Conservation (phyloP, 2,888 invertebrate species). For the Nebria salina region DNA sequence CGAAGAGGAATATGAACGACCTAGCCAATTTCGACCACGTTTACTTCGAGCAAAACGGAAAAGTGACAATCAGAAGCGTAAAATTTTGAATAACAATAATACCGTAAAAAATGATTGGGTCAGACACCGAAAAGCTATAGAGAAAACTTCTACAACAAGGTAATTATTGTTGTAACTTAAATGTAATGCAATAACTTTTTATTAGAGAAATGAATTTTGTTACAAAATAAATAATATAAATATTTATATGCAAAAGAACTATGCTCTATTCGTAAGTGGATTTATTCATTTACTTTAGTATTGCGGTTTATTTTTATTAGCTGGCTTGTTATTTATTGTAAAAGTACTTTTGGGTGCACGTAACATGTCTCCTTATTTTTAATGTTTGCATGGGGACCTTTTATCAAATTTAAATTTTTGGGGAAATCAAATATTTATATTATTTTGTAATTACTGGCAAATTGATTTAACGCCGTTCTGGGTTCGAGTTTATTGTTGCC, state of each 20-base stretch:
- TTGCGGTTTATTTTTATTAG: slow-evolving; percentile 39
- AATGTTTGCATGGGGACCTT: neutral
- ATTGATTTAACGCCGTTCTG: neutral
- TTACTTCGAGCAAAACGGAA: slow-evolving; percentile 55
- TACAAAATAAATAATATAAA: slow-evolving; percentile 33
- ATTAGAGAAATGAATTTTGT: slow-evolving; percentile 36
- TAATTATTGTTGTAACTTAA: slow-evolving; percentile 46
- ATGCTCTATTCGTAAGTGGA: slow-evolving; percentile 38
- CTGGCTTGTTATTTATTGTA: slow-evolving; percentile 45
- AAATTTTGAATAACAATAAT: slow-evolving; percentile 50
- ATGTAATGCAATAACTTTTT: slow-evolving; percentile 45
- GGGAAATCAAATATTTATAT: neutral
- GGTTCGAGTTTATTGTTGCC: neutral
- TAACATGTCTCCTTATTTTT: slow-evolving; percentile 12
- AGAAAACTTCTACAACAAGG: slow-evolving; percentile 31
- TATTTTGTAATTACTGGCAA: neutral
- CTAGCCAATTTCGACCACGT: slow-evolving; percentile 58
- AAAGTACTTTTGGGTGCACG: slow-evolving; percentile 26
- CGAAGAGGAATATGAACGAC: slow-evolving; percentile 52
- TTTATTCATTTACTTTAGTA: slow-evolving; percentile 40
- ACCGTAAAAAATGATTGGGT: slow-evolving; percentile 56
- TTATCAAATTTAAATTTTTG: neutral
- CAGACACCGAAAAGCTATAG: slow-evolving; percentile 56
- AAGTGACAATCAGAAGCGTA: slow-evolving; percentile 53
- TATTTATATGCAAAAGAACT: slow-evolving; percentile 28